Evolutionary conservation across 2,797 vertebrate species (phyloP), one percentile per base, ranked within the genome.

Genomic region (Acomys russatus): DNA sequence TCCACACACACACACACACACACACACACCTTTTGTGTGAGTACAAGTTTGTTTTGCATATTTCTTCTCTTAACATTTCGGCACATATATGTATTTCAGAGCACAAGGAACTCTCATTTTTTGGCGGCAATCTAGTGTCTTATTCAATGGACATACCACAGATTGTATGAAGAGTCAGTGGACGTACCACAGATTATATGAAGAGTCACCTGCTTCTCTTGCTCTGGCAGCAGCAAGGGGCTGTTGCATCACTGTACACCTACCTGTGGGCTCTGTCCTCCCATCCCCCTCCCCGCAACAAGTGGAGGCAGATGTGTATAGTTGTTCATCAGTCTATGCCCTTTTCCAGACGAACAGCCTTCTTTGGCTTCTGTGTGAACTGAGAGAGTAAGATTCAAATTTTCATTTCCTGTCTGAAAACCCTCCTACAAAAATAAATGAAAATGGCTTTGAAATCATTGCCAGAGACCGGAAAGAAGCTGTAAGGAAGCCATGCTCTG

Each of bases 181-280:
- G 79, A 23, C 0, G 0, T 35, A 7, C 20, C 23, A 28, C 5
- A 6, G 51, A 7, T 9, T 11, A 22, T 18, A 35, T 10, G 64
- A 20, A 30, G 0, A 15, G 73, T 28, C 56, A 18, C 70, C 59
- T 79, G 38, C 15, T 20, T 14, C 23, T 73, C 49, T 51, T 28
- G 28, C 74, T 77, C 44, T 77, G 10, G 74, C 44, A 77, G 30
- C 25, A 77, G 76, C 76, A 4, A 3, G 6, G 51, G 38, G 14
- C 77, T 11, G 22, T 71, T n/a, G 3, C 0, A 35, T 2, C 35
- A 56, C 35, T 9, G 23, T 80, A 23, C 18, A 83, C 66, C 22
- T 18, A 9, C n/a, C 51, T 20, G 25, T 71, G 2, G 11, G 23
- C 25, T 56, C 30, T 33, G 76, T 4, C 56, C 6, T 59, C 78